Base-by-base conservation (phyloP, 2,113 vertebrate genomes). In the Dasypus novemcinctus region DNA sequence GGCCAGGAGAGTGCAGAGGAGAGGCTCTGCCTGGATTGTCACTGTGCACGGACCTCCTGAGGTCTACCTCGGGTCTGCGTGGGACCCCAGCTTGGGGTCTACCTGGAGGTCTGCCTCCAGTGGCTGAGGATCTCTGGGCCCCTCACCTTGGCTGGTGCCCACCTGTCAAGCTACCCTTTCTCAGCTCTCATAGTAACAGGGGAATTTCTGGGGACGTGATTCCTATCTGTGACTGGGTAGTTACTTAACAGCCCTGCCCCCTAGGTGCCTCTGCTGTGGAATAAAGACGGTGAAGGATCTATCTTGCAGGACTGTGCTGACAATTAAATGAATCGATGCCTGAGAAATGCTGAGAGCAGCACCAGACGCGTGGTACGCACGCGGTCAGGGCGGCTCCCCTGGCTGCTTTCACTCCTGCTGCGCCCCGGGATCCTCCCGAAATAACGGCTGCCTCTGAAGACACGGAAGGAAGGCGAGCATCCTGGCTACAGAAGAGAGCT, bases 351-450 rank as follows among this genome's bases (percentile, higher is more conserved):
- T 2, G 8, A 43, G 59, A 57, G 36, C 46, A 2, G 10, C 0
- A 0, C 5, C 18, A 4, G 57, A 0, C 46, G 0, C 2, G 0
- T 0, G 1, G 21, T 1, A 1, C 25, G 1, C 5, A 3, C 31
- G 21, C 0, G 0, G 3, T 7, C n/a, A 0, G 18, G 36, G 8
- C 38, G 31, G 18, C 3, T 7, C 41, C 5, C 0, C 0, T 3
- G 5, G 1, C 17, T 0, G 25, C 68, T 21, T 13, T 27, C 17
- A 17, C 49, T n/a, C 38, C 23, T 12, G 0, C 43, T 5, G 1
- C 2, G 6, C 2, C 14, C 20, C 12, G 33, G 1, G 0, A 7
- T 2, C 12, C 9, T 18, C 0, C 27, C 17, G 2, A 1, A 7
- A 15, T 25, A 2, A 0, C 0, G 4, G 31, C 17, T 4, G 0